Evolutionary conservation across 2,888 invertebrate genomes (phyloP).

Genomic region (Anorthoa munda): DNA sequence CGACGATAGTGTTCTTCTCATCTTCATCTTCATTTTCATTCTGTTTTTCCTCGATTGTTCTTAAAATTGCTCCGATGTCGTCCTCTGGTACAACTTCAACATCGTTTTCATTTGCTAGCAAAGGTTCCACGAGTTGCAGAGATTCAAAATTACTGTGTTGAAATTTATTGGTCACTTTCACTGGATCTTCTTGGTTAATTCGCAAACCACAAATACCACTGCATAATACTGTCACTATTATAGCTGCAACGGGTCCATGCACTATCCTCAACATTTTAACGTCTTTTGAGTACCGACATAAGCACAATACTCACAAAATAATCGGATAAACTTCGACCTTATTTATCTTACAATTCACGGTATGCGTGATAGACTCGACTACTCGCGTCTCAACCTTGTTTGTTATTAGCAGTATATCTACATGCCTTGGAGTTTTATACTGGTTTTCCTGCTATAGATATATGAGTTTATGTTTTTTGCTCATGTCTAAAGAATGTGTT

Average conservation of each 20-base stretch:
- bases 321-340: conserved; percentile 75
- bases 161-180: conserved; percentile 21
- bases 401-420: conserved; percentile 32
- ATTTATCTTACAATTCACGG: conserved; percentile 70
- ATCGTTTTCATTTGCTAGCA: conserved; percentile 24
- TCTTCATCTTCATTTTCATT: conserved; percentile 21
- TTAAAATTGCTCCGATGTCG: conserved; percentile 9
- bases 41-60: conserved; percentile 1
- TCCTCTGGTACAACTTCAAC: conserved; percentile 45
- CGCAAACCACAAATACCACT: conserved; percentile 65
- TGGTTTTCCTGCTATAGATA: conserved; percentile 49
- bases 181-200: conserved; percentile 42
- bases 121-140: conserved; percentile 23
- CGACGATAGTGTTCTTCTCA: conserved; percentile 8
- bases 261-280: conserved; percentile 71
- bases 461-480: neutral
- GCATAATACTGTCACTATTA: conserved; percentile 64
- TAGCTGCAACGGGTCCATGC: conserved; percentile 55
- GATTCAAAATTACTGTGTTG: conserved; percentile 20
- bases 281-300: conserved; percentile 62
- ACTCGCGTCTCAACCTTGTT: conserved; percentile 51
- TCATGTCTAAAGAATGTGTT: conserved; percentile 12
- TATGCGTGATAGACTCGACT: conserved; percentile 58
- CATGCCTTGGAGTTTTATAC: conserved; percentile 40
- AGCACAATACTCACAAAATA: conserved; percentile 52